phyloP scores from a whole-genome alignment of 2,888 invertebrate species.

The Drosophila neonasuta region DNA sequence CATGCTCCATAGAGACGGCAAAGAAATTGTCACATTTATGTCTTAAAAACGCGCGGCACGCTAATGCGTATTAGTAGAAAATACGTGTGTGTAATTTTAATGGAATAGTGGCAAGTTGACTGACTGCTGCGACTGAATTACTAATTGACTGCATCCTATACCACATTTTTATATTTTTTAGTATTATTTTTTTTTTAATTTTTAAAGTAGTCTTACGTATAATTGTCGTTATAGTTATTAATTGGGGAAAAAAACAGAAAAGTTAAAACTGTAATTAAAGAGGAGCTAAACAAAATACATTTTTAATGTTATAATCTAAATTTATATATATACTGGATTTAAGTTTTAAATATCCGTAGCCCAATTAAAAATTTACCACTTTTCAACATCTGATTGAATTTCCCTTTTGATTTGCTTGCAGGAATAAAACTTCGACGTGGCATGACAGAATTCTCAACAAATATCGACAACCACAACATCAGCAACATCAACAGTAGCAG shows the following conservation, averaged over 20 bases:
- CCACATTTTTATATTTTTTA: neutral
- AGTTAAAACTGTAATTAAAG: too few relatives aligned
- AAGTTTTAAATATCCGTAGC: too few relatives aligned
- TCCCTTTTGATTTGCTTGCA: slow-evolving; percentile 57
- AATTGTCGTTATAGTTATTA: neutral
- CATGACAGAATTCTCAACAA: slow-evolving; percentile 83
- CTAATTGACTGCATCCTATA: slow-evolving; percentile 35
- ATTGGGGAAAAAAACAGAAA: neutral
- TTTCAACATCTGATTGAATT: slow-evolving; percentile 1
- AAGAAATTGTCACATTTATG: slow-evolving; percentile 42
- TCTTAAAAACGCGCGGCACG: slow-evolving; percentile 42
- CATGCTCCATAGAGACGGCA: slow-evolving; percentile 22
- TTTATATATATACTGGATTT: too few relatives aligned
- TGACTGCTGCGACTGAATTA: slow-evolving; percentile 33
- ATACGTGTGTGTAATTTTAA: slow-evolving; percentile 19
- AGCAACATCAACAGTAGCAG: slow-evolving; percentile 71
- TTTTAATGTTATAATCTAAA: too few relatives aligned
- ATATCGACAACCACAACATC: slow-evolving; percentile 81
- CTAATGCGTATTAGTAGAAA: slow-evolving; percentile 56
- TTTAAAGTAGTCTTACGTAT: neutral
- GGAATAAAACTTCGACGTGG: slow-evolving; percentile 82
- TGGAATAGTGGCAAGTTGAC: slow-evolving; percentile 49
- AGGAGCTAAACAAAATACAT: too few relatives aligned
- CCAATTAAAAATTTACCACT: too few relatives aligned
- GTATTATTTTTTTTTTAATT: neutral